Conservation (phyloP, 2,797 vertebrate species). For the Phrynocephalus vlangalii region DNA sequence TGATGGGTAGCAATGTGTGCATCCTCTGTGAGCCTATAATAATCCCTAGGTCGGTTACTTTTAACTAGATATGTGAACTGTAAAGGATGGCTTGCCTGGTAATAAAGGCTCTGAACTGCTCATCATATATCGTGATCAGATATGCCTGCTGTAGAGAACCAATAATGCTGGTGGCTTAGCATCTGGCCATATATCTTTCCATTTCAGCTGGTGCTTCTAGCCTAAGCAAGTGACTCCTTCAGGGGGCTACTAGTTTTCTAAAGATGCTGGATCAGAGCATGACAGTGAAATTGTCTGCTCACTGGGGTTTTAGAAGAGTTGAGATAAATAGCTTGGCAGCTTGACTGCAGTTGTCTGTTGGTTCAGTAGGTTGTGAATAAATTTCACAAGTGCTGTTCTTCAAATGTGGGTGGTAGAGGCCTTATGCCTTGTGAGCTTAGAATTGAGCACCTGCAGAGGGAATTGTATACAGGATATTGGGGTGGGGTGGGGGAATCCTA, state of each 20-base stretch:
- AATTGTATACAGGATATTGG: not conserved
- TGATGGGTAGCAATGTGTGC: not conserved
- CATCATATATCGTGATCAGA: not conserved
- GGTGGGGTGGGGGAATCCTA: not conserved
- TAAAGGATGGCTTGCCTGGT: not conserved
- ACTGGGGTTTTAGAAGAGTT: not conserved
- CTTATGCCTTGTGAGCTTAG: not conserved
- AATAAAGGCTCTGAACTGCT: not conserved
- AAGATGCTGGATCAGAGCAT: slow-evolving; percentile 10
- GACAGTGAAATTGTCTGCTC: not conserved
- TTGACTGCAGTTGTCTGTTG: slow-evolving; percentile 10
- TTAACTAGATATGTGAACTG: not conserved
- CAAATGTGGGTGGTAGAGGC: not conserved
- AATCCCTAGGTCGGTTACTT: not conserved
- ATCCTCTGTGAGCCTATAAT: not conserved
- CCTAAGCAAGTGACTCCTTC: not conserved
- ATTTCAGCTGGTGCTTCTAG: not conserved
- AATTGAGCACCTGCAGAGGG: not conserved
- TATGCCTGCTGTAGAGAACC: not conserved
- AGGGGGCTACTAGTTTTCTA: slow-evolving; percentile 12
- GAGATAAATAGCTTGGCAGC: not conserved
- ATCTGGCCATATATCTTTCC: not conserved
- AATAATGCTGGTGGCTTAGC: not conserved
- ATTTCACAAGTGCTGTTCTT: not conserved
- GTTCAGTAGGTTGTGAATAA: slow-evolving; percentile 1